Evolutionary conservation across 2,113 vertebrate genomes (phyloP), one percentile per base, ranked within the genome.

Genomic region (Gobio gobio): DNA sequence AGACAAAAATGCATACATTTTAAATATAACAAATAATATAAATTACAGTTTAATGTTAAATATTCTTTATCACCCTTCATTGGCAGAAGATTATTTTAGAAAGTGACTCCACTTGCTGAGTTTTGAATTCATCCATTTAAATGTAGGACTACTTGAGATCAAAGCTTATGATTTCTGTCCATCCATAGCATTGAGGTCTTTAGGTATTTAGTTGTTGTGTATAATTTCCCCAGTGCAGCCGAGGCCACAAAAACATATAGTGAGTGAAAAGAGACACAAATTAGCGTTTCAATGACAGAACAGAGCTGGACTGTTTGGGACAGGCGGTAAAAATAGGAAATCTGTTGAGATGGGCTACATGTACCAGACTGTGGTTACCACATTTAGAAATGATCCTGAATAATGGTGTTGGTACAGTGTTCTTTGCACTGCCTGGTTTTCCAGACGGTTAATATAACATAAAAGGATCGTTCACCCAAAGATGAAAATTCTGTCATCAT

Each of bases 211-310:
- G 89, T 89, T 85, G 76, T 85, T 84, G 84, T 88, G 87, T 92
- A 72, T 92, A 91, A 93, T 93, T 93, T 93, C 87, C 84, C 84
- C 83, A 87, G 90, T 87, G 85, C 87, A 85, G 74, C n/a, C 14
- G 78, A 86, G 87, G 87, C 90, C 91, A 90, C 89, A 92, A 92
- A 92, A 91, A 91, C 78, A 92, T 90, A 89, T 92, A 89, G 88
- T 43, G 83, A 40, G 84, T 74, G 88, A 86, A 85, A 89, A 90
- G 86, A 54, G n/a, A 78, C 78, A 87, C 56, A 89, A 88, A 90
- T 92, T 89, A 91, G 85, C 87, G 77, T 87, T 72, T 72, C 88
- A 64, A 87, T 89, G 79, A 90, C 84, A 86, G 86, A 89, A 87
- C 56, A 84, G 87, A 85, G 29, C 59, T 84, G 87, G 36, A 74